Percentiles rank a stretch among this genome's conserved stretches.
Evolutionary conservation across 2,113 vertebrate genomes (phyloP).

Genomic region (Dasypus novemcinctus): DNA sequence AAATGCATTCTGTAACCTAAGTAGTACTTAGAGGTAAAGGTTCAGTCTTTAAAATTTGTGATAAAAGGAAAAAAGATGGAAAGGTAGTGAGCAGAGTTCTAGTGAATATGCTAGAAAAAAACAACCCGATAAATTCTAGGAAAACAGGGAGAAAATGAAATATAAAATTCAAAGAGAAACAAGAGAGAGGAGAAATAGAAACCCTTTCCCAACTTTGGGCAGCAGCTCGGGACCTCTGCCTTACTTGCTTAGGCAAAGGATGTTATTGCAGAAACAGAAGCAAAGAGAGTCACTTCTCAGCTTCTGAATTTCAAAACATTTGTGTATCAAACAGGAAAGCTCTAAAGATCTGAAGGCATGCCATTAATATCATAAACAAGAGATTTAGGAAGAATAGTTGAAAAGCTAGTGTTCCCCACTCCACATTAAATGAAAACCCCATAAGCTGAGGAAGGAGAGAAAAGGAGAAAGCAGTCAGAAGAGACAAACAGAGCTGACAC

Average conservation of each 20-base stretch:
- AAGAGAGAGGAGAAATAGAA: background rate
- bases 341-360: background rate
- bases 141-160: background rate
- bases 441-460: background rate
- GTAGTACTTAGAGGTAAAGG: background rate
- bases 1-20: background rate
- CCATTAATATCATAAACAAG: background rate
- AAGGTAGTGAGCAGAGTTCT: background rate
- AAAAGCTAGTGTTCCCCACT: background rate
- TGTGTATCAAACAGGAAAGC: background rate
- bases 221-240: background rate
- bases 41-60: background rate
- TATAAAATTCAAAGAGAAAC: background rate
- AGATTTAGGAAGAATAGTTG: background rate
- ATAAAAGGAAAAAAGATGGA: background rate
- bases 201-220: background rate
- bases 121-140: background rate
- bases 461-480: background rate
- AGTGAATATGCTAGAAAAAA: background rate
- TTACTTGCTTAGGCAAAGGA: background rate
- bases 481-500: background rate
- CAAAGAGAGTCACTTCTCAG: background rate
- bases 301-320: constrained; percentile 24
- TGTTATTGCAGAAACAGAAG: background rate
- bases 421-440: background rate